Evolutionary conservation across 2,888 invertebrate genomes (phyloP).

Genomic region (Mesopsocus fuscifrons): DNA sequence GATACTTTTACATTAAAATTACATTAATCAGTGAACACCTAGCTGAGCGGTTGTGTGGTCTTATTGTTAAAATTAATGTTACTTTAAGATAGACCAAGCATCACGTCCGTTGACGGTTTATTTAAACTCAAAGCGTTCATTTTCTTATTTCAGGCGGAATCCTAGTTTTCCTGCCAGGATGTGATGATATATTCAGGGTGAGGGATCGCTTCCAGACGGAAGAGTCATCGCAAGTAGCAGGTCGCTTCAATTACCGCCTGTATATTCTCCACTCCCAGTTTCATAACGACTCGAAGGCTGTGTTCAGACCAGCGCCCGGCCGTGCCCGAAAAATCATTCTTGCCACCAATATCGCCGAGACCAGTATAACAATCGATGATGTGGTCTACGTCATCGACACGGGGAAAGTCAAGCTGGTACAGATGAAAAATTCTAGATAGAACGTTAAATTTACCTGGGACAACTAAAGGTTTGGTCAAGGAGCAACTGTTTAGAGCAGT

Average conservation of each 20-base stretch:
- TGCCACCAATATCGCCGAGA: constrained; percentile 95
- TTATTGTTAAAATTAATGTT: no score
- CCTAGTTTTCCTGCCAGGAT: constrained; percentile 81
- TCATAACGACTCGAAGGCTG: constrained; percentile 58
- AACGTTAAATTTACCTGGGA: no score
- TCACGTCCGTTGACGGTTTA: no score
- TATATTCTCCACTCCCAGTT: constrained; percentile 34
- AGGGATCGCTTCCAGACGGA: constrained; percentile 41
- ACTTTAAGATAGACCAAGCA: no score
- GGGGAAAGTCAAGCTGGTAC: constrained; percentile 69
- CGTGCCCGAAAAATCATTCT: constrained; percentile 71
- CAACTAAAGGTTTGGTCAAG: no score
- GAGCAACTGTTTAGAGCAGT: no score
- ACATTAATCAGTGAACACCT: no score
- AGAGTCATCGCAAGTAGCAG: constrained; percentile 26
- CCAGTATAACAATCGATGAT: constrained; percentile 88
- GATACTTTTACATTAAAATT: no score
- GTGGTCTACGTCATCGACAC: constrained; percentile 83
- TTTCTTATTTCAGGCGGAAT: constrained; percentile 42
- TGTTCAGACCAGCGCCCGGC: constrained; percentile 45
- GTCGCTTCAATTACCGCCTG: constrained; percentile 23
- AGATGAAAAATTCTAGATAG: no score
- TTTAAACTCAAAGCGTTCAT: no score
- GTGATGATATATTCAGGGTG: constrained; percentile 71
- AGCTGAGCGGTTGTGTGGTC: no score